Percentiles rank a stretch among this genome's conserved stretches.
phyloP scores from a whole-genome alignment of 2,888 invertebrate genomes.

The Linhomoeus sp. region DNA sequence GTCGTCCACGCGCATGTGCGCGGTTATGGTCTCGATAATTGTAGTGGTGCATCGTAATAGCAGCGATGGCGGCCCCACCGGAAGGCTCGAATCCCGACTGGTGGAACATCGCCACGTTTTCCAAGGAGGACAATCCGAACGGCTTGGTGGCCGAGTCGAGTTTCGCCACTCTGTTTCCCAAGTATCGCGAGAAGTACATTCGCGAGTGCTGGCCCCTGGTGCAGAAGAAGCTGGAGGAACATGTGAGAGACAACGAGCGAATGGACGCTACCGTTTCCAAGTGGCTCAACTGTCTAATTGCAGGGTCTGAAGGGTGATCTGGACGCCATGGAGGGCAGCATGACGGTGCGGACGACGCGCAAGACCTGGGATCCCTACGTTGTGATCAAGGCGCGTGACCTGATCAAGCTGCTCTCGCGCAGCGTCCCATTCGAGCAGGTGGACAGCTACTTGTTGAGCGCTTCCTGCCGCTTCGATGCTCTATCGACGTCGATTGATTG shows the following conservation, averaged over 20 bases:
- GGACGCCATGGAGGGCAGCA: constrained; percentile 76
- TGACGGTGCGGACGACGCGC: constrained; percentile 71
- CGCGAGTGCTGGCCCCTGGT: constrained; percentile 86
- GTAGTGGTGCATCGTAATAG: too few relatives aligned
- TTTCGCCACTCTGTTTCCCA: constrained; percentile 88
- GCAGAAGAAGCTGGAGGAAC: constrained; percentile 57
- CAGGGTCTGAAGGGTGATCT: constrained; percentile 57
- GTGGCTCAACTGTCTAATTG: too few relatives aligned
- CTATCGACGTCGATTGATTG: too few relatives aligned
- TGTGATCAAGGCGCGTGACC: constrained; percentile 81
- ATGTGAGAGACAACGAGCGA: too few relatives aligned
- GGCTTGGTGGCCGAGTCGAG: constrained; percentile 76
- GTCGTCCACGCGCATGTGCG: too few relatives aligned
- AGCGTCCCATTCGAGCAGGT: constrained; percentile 96
- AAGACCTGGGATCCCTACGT: constrained; percentile 98
- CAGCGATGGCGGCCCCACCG: too few relatives aligned
- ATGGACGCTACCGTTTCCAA: too few relatives aligned
- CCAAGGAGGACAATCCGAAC: constrained; percentile 65
- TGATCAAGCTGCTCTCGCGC: constrained; percentile 77
- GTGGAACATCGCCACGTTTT: constrained; percentile 43
- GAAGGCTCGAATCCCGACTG: constrained; percentile 18
- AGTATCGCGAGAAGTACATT: constrained; percentile 85
- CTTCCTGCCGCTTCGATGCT: too few relatives aligned
- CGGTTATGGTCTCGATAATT: too few relatives aligned
- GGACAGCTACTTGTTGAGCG: too few relatives aligned